Percentiles rank a stretch among this genome's conserved stretches.
phyloP scores from a whole-genome alignment of 2,888 invertebrate genomes.

The Phytoseiulus persimilis region DNA sequence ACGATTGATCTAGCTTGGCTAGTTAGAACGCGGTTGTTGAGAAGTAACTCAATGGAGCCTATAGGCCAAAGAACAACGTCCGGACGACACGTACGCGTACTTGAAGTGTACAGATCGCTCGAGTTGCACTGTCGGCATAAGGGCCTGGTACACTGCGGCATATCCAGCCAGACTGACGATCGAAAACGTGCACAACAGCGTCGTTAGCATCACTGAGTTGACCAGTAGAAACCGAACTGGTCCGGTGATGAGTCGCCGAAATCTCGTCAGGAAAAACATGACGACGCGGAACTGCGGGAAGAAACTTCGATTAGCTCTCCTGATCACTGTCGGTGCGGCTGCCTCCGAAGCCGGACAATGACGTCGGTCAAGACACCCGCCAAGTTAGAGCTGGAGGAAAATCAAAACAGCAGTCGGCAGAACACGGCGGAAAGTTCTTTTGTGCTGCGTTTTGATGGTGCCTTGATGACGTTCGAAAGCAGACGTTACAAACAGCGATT shows the following conservation, averaged over 20 bases:
- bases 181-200: neutral
- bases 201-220: conserved; percentile 33
- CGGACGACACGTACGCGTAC: conserved; percentile 12
- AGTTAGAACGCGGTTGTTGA: neutral
- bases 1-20: neutral
- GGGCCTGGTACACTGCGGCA: neutral
- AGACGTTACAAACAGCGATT: neutral
- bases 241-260: conserved; percentile 7
- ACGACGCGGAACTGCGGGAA: conserved; percentile 21
- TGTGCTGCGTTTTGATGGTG: neutral
- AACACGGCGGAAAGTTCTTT: neutral
- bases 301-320: neutral
- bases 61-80: neutral
- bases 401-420: neutral
- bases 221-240: conserved; percentile 19
- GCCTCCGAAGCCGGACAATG: neutral
- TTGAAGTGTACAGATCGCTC: conserved; percentile 29
- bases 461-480: neutral
- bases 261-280: conserved; percentile 30
- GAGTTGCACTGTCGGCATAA: conserved; percentile 12
- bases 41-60: neutral
- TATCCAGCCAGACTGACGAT: conserved; percentile 19
- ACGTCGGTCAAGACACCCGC: neutral
- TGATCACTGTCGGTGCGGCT: neutral
- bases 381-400: neutral